Evolutionary conservation across 2,888 invertebrate genomes (phyloP).

Genomic region (Ophion slaviceki): DNA sequence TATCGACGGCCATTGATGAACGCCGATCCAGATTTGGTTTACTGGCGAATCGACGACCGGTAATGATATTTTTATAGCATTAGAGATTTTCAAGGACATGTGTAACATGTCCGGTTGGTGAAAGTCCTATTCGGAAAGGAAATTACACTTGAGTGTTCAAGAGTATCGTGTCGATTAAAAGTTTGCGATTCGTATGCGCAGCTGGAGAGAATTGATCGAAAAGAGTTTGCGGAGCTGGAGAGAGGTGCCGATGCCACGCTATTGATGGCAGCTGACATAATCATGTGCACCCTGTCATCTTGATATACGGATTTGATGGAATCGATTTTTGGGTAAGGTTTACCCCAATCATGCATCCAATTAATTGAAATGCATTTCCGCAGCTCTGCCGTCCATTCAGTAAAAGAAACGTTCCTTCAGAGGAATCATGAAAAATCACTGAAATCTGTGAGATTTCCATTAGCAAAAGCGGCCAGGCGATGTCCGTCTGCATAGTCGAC

Average conservation of each 20-base stretch:
- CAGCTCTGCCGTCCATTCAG: too few relatives aligned
- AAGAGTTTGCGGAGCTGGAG: constrained; percentile 69
- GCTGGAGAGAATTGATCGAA: constrained; percentile 56
- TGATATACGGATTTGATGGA: constrained; percentile 82
- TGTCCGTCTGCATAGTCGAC: constrained; percentile 89
- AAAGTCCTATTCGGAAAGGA: too few relatives aligned
- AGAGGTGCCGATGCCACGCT: constrained; percentile 77
- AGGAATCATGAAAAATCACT: too few relatives aligned
- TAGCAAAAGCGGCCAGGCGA: constrained; percentile 69
- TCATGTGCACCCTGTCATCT: constrained; percentile 89
- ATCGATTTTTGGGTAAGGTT: constrained; percentile 74
- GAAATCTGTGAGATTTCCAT: neutral
- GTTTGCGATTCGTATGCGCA: constrained; percentile 18
- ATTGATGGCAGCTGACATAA: constrained; percentile 86
- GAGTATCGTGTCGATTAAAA: neutral
- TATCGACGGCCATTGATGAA: constrained; percentile 65
- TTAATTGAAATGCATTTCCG: too few relatives aligned
- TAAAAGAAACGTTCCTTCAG: too few relatives aligned
- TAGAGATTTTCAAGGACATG: neutral
- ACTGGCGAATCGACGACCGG: constrained; percentile 64
- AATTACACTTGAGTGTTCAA: too few relatives aligned
- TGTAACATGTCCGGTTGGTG: too few relatives aligned
- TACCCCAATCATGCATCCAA: neutral
- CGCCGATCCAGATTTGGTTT: constrained; percentile 66
- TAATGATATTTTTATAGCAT: constrained; percentile 24